These are phyloP conservation scores for Mycteria americana DNA, from an alignment of 2,797 vertebrate species.

Conservation along the genomic window DNA sequence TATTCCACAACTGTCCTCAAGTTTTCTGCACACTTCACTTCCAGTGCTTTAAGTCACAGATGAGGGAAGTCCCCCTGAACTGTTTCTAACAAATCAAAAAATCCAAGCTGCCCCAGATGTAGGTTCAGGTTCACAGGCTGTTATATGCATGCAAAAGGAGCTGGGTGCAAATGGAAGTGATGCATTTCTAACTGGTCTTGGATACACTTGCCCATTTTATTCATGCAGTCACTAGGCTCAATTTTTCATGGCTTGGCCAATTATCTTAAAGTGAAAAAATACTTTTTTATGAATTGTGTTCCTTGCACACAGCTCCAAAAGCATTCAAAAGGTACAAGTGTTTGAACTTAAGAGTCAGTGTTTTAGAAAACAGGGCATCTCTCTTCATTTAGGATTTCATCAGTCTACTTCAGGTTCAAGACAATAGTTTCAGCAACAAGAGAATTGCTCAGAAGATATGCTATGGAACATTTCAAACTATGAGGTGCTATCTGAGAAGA, in stretches of 20 bases:
- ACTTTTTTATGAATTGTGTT: background rate
- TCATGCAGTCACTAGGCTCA: background rate
- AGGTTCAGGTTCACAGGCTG: background rate
- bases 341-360: background rate
- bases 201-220: background rate
- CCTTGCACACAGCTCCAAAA: background rate
- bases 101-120: fast-evolving
- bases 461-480: background rate
- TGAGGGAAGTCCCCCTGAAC: background rate
- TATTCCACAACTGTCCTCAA: background rate
- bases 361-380: background rate
- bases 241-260: background rate
- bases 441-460: background rate
- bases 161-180: background rate
- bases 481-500: background rate
- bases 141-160: fast-evolving
- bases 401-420: background rate
- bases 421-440: background rate
- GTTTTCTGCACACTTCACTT: background rate
- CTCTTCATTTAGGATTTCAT: background rate
- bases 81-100: background rate
- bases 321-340: background rate
- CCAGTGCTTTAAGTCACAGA: background rate
- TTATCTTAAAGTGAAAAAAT: background rate
- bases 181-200: background rate